Evolutionary conservation across 1,140 invertebrate species (phyloP), one percentile per base, ranked within the genome.

Genomic region (Brachionus rubens): DNA sequence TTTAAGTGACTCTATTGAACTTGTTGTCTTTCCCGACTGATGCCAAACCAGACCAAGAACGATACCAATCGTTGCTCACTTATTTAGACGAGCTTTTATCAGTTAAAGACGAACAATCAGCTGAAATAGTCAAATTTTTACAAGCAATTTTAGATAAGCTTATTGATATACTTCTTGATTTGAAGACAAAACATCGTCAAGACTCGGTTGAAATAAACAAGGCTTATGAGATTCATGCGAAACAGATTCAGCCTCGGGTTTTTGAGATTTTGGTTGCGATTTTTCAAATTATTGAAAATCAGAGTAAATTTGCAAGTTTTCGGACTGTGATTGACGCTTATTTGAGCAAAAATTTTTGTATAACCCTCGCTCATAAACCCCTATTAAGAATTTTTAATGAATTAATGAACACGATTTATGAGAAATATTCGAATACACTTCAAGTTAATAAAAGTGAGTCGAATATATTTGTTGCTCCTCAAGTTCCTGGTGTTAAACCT

Each of bases 221-320:
- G 12, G 52, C 50, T 14, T 33, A 19, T 14, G 68, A 72, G 41
- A 33, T 72, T 33, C 68, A 72, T 40, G 16, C n/a, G 14, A 36
- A 28, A 50, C 47, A 28, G n/a, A 72, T 72, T 28, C 68, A 72
- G 16, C 46, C 68, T 9, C 43, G 68, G 9, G 68, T 72, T 24
- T 72, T 72, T 54, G 68, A 72, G 24, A 72, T 72, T 21, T 54
- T 72, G 12, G 68, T 72, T 7, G n/a, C 47, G 2, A 72, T 72
- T 26, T 72, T 72, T 50, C 50, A 50, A 54, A 72, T 72, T n/a
- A 72, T 72, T 33, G 68, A 72, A 72, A 72, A 72, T 33, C 68
- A 72, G 16, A 72, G 16, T 54, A 72, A 72, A 72, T 72, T 50
- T 54, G 68, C 68, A 3, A 72, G 68, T 24, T 72, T 72, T 24